A percentile compares a stretch with the other conserved stretches of the same genome.
phyloP scores from a whole-genome alignment of 2,797 vertebrate genomes.

The Antennarius maculatus region DNA sequence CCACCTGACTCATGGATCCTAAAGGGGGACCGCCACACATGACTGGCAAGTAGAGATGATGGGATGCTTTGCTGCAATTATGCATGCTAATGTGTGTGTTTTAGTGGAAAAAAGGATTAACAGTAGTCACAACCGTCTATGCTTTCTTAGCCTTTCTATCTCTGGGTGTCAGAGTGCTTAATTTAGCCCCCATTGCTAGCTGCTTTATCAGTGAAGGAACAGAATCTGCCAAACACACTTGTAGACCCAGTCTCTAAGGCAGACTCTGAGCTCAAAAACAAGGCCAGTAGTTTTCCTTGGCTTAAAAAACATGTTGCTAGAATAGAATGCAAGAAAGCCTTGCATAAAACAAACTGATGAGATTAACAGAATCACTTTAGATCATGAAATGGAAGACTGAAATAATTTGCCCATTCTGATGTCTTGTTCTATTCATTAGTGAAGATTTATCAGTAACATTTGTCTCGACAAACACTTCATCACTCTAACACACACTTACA shows the following conservation, averaged over 20 bases:
- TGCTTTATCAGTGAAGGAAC: slow-evolving; percentile 53
- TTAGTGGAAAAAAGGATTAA: slow-evolving; percentile 11
- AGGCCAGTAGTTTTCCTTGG: neutral
- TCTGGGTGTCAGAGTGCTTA: slow-evolving; percentile 42
- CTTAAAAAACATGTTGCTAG: neutral
- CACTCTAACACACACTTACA: neutral
- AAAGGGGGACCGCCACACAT: slow-evolving; percentile 48
- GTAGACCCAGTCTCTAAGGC: slow-evolving; percentile 29
- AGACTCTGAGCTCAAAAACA: slow-evolving; percentile 10
- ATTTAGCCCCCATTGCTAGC: slow-evolving; percentile 53
- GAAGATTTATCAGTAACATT: slow-evolving; percentile 23
- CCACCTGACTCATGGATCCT: slow-evolving; percentile 49
- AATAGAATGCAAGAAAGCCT: neutral
- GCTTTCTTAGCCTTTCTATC: slow-evolving; percentile 40
- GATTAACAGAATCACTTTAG: slow-evolving; percentile 4
- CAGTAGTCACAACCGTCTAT: slow-evolving; percentile 21
- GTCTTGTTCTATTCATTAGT: slow-evolving; percentile 26
- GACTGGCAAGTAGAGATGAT: slow-evolving; percentile 32
- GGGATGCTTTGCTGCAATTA: slow-evolving; percentile 34
- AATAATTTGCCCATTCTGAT: slow-evolving; percentile 9
- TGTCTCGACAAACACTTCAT: slow-evolving; percentile 5
- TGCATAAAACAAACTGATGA: neutral
- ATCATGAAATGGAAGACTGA: slow-evolving; percentile 12
- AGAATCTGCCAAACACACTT: slow-evolving; percentile 42
- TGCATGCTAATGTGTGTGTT: slow-evolving; percentile 24